These are phyloP conservation scores for Drosophila azteca DNA, from an alignment of 1,140 invertebrate species.

Conservation along the genomic window DNA sequence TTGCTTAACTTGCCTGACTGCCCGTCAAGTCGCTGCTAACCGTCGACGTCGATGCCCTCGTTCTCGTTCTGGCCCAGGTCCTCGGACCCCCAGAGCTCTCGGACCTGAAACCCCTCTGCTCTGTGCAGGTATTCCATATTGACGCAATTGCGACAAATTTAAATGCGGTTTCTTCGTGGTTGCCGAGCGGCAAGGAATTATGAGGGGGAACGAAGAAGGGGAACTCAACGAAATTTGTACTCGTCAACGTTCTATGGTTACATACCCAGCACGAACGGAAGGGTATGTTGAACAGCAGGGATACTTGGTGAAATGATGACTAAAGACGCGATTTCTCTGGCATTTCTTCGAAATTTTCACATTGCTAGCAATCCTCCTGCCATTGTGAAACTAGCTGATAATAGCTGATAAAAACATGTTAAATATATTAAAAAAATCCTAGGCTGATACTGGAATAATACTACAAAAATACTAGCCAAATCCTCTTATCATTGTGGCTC, in stretches of 20 bases:
- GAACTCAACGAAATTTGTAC: slow-evolving; percentile 43
- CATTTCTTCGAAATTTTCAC: no score
- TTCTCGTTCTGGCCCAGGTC: slow-evolving; percentile 21
- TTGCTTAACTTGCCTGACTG: slow-evolving; percentile 61
- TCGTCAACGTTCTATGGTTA: slow-evolving; percentile 41
- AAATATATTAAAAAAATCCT: no score
- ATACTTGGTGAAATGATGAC: slow-evolving; percentile 13
- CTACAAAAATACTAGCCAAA: no score
- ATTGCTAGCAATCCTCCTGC: no score
- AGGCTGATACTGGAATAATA: no score
- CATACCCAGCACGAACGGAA: slow-evolving; percentile 31
- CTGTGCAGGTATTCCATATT: slow-evolving; percentile 67
- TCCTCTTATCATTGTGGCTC: no score
- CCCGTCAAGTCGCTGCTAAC: slow-evolving; percentile 74
- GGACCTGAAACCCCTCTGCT: slow-evolving; percentile 13
- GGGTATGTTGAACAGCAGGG: slow-evolving; percentile 12
- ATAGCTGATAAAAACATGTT: no score
- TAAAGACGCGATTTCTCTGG: neutral
- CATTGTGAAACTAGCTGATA: no score
- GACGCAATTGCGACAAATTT: slow-evolving; percentile 81
- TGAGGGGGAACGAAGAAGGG: slow-evolving; percentile 18
- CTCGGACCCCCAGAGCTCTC: slow-evolving; percentile 15
- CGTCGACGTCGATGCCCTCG: slow-evolving; percentile 39
- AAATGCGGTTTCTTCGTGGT: slow-evolving; percentile 72
- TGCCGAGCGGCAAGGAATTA: slow-evolving; percentile 25